Base-by-base conservation (phyloP, 2,888 invertebrate species). In the Subacronicta megacephala region DNA sequence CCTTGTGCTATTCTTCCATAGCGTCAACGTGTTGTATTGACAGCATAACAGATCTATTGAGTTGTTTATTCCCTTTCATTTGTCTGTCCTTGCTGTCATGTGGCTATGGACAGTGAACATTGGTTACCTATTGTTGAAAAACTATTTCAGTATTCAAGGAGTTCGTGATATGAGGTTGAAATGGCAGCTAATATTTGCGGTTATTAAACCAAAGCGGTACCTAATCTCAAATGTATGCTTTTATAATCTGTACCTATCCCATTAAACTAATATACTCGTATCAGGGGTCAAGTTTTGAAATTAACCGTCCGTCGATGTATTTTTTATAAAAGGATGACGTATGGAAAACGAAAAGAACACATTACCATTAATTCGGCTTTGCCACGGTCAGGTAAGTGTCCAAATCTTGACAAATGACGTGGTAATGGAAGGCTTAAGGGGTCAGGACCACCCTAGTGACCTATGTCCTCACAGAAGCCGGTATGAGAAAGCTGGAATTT, bases 31-130 rank as follows among this genome's bases (percentile, higher is more conserved):
- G 52, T 71, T 67, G 77, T 68, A 71, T 71, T 74, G 77, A 74
- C 75, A 71, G 52, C 46, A 56, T 55, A 59, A 56, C 49, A 40
- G 42, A 59, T 44, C 58, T 58, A 55, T 53, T 53, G 53, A 58
- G 54, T 62, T 62, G 64, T 68, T 75, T 72, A 65, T 57, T 59
- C 58, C 52, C 41, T 51, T 68, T 59, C 50, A 59, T 72, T 68
- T 62, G 53, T 62, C 58, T 50, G 53, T 46, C 49, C 41, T 46
- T 46, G 46, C 52, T 53, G 61, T 56, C 52, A 45, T 59, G 37
- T 49, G 41, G 47, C 55, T 69, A 54, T 49, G 52, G 47, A 56
- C 51, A 12, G 23, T 40, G 43, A 49, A 46, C 40, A 49, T 16
- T 55, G 54, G 50, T 72, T 66, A 61, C 51, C 44, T 54, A 23